Evolutionary conservation across 2,113 vertebrate species (phyloP), one percentile per base, ranked within the genome.

Genomic region (Microcebus jonahi): DNA sequence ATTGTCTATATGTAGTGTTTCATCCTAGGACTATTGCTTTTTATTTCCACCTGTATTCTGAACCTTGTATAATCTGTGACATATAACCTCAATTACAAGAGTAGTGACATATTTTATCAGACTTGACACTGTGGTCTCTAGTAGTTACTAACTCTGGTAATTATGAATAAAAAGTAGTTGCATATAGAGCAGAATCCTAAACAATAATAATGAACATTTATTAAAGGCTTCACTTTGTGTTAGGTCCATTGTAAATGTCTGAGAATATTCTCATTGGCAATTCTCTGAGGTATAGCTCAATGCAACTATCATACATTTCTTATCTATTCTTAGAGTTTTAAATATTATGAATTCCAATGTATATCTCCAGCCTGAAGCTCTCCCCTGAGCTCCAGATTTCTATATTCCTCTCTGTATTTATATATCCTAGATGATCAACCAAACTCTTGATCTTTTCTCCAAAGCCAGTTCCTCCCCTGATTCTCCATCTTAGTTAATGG

Each of bases 141-240:
- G 57, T 59, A 53, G 13, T 88, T 84, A 77, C 42, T 91, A 81
- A 75, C 55, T 71, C 79, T 3, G 20, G 48, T 42, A 76, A 87
- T 94, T 87, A 80, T 75, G 42, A 93, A 89, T 77, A 45, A 90
- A 95, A 94, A 68, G 20, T 48, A 68, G 34, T 59, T 79, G 10
- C 17, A 68, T 2, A n/a, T 50, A 84, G 68, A 80, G 18, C n/a
- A 90, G 53, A 93, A 65, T 71, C 15, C 39, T 77, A 70, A 93
- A 55, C 85, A 94, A 76, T 59, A 71, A 76, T 83, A 70, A 27
- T 14, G 92, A 70, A 83, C 13, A 73, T 71, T 77, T 92, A 76
- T 73, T 93, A 93, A 92, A 61, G 39, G 34, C n/a, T 55, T 86
- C 68, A 39, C 12, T 88, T 82, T 83, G 45, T 96, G 17, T 50